Evolutionary conservation across 1,140 invertebrate genomes (phyloP), one percentile per base, ranked within the genome.

Genomic region (Zaprionus nigranus): DNA sequence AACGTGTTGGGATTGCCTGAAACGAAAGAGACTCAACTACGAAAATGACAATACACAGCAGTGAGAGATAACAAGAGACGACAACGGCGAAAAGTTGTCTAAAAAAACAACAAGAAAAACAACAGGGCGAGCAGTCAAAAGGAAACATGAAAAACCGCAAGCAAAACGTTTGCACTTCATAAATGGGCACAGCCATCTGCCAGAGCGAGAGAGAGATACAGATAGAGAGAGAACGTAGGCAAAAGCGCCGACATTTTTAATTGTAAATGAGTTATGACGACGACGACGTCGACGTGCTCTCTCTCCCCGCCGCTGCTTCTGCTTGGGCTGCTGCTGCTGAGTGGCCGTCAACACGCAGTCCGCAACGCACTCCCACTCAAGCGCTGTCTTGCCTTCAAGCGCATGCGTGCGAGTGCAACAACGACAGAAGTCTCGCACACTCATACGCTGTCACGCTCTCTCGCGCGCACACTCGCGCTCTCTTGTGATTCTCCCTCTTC

Each of bases 231-330:
- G 59, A 43, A 36, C 58, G 72, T 46, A 46, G 65, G 40, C 53
- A 68, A 66, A 68, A 81, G 82, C 88, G 91, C 91, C 91, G 91
- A 92, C 91, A 92, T 92, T 92, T 92, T 92, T 92, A 92, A 92
- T 92, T 92, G 91, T 91, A 91, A 91, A 92, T 91, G 91, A 92
- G 83, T 92, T 92, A 92, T 92, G 78, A 91, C 82, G 79, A 83
- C 59, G 71, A 64, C 65, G 75, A 63, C 60, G 53, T 13, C 36
- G 38, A 13, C 57, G 11, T 22, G 51, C 24, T 36, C 30, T 36
- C 63, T 71, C 53, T 71, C 60, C 46, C 46, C 36, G 49, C 36
- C 38, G 54, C 38, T 63, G 7, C 46, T 15, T 46, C 64, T 22
- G 54, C n/a, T 30, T 46, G 30, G 26, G n/a, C 40, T 26, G 46